Conservation (phyloP, 2,797 vertebrate species). For the Cossypha niveicapilla region DNA sequence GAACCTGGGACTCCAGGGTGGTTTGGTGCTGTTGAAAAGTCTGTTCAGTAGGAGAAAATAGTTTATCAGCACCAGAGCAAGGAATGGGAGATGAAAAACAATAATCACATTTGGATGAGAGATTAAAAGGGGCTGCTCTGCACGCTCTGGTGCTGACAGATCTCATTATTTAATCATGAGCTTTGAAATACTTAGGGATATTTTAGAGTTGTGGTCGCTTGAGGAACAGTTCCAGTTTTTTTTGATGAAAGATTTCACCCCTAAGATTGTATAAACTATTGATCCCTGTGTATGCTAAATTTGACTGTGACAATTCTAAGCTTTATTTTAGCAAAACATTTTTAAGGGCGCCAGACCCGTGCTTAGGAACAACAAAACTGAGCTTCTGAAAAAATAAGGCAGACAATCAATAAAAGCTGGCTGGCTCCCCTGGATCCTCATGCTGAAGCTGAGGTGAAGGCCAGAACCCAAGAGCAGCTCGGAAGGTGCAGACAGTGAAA, state of each 20-base stretch:
- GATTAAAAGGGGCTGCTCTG: not conserved
- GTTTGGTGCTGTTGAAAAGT: not conserved
- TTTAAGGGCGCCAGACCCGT: not conserved
- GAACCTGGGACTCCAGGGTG: not conserved
- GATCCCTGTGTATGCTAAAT: not conserved
- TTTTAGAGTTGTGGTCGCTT: not conserved
- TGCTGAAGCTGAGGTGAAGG: not conserved
- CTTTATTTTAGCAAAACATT: not conserved
- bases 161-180: not conserved
- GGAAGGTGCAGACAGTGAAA: not conserved
- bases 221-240: not conserved
- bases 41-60: not conserved
- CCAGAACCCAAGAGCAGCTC: not conserved
- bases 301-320: not conserved
- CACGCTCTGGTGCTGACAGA: rapidly evolving
- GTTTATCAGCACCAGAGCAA: not conserved
- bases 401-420: not conserved
- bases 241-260: not conserved
- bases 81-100: not conserved
- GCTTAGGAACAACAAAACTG: rapidly evolving
- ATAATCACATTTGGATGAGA: not conserved
- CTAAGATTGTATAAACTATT: rapidly evolving
- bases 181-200: not conserved
- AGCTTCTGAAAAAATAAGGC: not conserved
- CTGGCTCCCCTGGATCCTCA: not conserved